Base-by-base conservation (phyloP, 2,797 vertebrate genomes). In the Alcedo atthis region DNA sequence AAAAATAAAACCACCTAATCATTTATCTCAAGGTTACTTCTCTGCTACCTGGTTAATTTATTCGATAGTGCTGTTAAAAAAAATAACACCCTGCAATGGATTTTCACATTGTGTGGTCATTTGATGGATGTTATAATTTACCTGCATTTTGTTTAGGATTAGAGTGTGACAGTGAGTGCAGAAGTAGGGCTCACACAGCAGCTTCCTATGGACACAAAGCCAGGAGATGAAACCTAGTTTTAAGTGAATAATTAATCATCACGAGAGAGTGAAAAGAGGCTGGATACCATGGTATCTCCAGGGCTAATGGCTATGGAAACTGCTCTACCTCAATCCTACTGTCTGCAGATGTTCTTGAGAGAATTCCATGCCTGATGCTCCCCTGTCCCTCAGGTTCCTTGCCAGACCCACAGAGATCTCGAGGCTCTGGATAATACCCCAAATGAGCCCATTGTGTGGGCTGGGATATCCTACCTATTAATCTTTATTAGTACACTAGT, bases 1-100 rank as follows among this genome's bases (percentile, higher is more conserved):
- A 92, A 95, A 93, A 96, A 87, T 71, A 92, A 95, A 94, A 28
- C 55, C 85, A 89, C 68, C 71, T 83, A 53, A 81, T 80, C 78
- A 90, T 91, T 96, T 92, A 81, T 87, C 92, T 82, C 93, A 94
- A 96, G 94, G 92, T 95, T 94, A 81, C 58, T 7, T 3, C 51
- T 87, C 81, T 45, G 48, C 48, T 94, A 85, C 79, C 55, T 94
- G 79, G 15, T 81, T 92, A 94, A 94, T 94, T 92, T 93, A 93
- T 94, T 89, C 92, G 55, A 69, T 25, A 67, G 20, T 1, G 2
- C 45, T 53, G 67, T 69, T 90, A 45, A 78, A 76, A 70, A 73
- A 70, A 57, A 33, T 49, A 17, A 30, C 32, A 85, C 12, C 74
- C 48, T 73, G 81, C 43, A 17, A 78, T 78, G 79, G 88, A 89